Evolutionary conservation across 2,113 vertebrate genomes (phyloP).

Genomic region (Dinomys branickii): DNA sequence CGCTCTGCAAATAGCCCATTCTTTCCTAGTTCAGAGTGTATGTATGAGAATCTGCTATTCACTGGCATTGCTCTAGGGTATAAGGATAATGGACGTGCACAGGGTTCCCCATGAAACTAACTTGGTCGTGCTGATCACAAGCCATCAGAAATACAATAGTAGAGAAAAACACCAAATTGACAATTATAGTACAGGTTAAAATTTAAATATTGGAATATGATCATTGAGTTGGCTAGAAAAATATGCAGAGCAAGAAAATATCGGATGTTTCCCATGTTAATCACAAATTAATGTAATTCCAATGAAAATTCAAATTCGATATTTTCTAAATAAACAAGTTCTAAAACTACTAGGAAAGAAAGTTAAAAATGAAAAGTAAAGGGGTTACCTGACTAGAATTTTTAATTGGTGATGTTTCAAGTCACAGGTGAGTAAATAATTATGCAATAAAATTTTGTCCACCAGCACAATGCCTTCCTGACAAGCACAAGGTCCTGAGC

Average conservation of each 20-base stretch:
- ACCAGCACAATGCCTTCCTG: too few relatives aligned
- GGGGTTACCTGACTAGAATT: not conserved
- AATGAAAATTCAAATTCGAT: not conserved
- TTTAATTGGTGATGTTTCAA: not conserved
- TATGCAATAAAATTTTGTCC: not conserved
- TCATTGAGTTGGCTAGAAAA: not conserved
- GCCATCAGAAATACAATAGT: not conserved
- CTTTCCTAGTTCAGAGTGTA: not conserved
- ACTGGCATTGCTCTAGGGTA: not conserved
- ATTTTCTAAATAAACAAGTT: not conserved
- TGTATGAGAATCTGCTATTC: not conserved
- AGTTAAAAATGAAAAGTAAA: not conserved
- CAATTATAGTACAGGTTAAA: not conserved
- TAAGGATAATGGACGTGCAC: not conserved
- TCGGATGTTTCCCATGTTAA: not conserved
- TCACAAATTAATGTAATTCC: not conserved
- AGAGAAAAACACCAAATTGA: not conserved
- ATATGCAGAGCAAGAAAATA: not conserved
- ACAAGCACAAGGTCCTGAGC: too few relatives aligned
- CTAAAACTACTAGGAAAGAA: not conserved
- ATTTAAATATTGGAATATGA: not conserved
- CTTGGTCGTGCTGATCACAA: not conserved
- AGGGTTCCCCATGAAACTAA: not conserved
- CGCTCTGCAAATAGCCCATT: not conserved
- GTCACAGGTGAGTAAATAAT: not conserved